Conservation (phyloP, 2,113 vertebrate species). For the Grus americana region DNA sequence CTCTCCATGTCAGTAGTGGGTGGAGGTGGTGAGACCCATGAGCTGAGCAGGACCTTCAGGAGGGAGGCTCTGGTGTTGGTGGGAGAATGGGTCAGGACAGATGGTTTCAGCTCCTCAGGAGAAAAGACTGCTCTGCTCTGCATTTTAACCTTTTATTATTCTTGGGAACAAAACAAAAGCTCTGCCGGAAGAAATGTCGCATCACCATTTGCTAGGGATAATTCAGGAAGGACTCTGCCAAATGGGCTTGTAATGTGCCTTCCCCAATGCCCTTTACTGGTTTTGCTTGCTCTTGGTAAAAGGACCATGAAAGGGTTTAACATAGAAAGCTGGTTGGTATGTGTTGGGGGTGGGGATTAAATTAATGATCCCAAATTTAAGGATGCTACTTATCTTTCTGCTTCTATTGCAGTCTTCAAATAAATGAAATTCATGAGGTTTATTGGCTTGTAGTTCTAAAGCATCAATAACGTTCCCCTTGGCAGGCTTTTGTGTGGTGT, state of each 20-base stretch:
- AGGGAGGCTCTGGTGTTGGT: neutral
- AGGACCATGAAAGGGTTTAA: neutral
- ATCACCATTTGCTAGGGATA: neutral
- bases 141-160: neutral
- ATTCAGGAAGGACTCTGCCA: neutral
- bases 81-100: neutral
- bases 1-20: neutral
- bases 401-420: constrained; percentile 30
- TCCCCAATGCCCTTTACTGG: neutral
- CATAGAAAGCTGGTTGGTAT: neutral
- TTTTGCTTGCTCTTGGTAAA: neutral
- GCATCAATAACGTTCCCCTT: constrained; percentile 58
- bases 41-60: neutral
- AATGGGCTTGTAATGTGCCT: neutral
- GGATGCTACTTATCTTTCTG: constrained; percentile 41
- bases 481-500: constrained; percentile 3
- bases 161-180: neutral
- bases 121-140: fast-evolving
- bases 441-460: constrained; percentile 58
- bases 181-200: neutral
- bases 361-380: constrained; percentile 49
- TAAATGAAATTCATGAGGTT: constrained; percentile 57
- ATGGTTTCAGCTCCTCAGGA: neutral
- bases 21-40: neutral
- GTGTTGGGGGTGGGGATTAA: neutral